A percentile compares a stretch with the other conserved stretches of the same genome.
phyloP scores from a whole-genome alignment of 2,888 invertebrate genomes.

The Xylota sylvarum region DNA sequence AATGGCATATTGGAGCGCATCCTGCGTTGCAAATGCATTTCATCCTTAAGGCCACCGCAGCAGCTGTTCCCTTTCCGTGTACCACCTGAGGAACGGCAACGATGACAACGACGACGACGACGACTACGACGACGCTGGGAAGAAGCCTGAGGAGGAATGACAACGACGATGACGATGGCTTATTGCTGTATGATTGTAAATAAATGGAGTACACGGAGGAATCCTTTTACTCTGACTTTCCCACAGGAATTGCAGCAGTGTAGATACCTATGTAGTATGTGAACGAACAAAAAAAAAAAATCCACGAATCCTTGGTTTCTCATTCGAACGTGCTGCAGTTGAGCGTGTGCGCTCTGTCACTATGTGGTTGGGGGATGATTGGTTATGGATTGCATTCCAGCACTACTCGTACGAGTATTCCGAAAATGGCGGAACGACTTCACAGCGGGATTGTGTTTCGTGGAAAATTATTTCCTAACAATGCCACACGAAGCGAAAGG shows the following conservation, averaged over 20 bases:
- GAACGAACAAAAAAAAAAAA: neutral
- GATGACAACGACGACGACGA: conserved; percentile 23
- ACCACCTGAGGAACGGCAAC: conserved; percentile 45
- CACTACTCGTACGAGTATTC: neutral
- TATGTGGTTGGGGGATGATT: conserved; percentile 50
- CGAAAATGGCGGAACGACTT: conserved; percentile 15
- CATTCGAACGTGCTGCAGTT: conserved; percentile 28
- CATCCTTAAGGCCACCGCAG: conserved; percentile 27
- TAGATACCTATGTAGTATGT: neutral
- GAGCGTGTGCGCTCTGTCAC: conserved; percentile 17
- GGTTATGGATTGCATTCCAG: conserved; percentile 65
- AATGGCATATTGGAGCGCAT: conserved; percentile 48
- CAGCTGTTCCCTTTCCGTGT: conserved; percentile 19
- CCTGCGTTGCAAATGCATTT: conserved; percentile 43
- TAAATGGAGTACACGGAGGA: conserved; percentile 57
- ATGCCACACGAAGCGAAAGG: conserved; percentile 55
- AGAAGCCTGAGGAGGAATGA: conserved; percentile 23
- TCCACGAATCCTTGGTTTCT: conserved; percentile 21
- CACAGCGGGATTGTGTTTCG: conserved; percentile 48
- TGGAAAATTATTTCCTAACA: conserved; percentile 61
- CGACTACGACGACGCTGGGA: conserved; percentile 8
- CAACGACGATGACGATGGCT: conserved; percentile 43
- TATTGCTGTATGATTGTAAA: conserved; percentile 63
- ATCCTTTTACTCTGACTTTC: conserved; percentile 44
- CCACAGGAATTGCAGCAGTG: conserved; percentile 1